Percentiles rank a stretch among this genome's conserved stretches.
phyloP scores from a whole-genome alignment of 1,140 invertebrate genomes.

The Ostrea denselamellosa region DNA sequence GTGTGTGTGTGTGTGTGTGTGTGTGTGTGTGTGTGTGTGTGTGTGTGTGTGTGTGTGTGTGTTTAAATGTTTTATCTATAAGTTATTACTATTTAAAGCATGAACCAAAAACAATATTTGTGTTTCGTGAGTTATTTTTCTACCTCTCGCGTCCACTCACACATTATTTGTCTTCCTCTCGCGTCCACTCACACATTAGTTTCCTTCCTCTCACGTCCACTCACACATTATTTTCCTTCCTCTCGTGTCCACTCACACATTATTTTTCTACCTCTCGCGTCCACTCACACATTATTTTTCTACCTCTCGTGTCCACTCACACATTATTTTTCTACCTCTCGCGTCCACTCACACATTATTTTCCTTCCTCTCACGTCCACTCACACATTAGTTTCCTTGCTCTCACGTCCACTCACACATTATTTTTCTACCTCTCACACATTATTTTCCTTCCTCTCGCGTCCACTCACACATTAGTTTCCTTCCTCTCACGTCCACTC shows the following conservation, averaged over 20 bases:
- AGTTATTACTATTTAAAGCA: no score
- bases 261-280: not conserved
- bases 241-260: not conserved
- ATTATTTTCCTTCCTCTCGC: not conserved
- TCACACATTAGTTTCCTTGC: not conserved
- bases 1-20: no score
- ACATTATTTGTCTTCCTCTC: not conserved
- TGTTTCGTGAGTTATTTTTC: not conserved
- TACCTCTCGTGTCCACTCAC: not conserved
- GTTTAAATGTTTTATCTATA: no score
- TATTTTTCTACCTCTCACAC: not conserved
- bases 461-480: no score
- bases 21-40: no score
- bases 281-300: not conserved
- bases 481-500: not conserved
- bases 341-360: not conserved
- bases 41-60: no score
- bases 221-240: not conserved
- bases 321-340: not conserved
- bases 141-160: not conserved
- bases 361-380: not conserved
- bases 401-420: not conserved
- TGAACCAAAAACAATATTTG: not conserved
- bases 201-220: not conserved
- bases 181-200: not conserved